These are phyloP conservation scores for Laticauda laticaudata DNA, from an alignment of 2,113 vertebrate species.

Conservation along the genomic window DNA sequence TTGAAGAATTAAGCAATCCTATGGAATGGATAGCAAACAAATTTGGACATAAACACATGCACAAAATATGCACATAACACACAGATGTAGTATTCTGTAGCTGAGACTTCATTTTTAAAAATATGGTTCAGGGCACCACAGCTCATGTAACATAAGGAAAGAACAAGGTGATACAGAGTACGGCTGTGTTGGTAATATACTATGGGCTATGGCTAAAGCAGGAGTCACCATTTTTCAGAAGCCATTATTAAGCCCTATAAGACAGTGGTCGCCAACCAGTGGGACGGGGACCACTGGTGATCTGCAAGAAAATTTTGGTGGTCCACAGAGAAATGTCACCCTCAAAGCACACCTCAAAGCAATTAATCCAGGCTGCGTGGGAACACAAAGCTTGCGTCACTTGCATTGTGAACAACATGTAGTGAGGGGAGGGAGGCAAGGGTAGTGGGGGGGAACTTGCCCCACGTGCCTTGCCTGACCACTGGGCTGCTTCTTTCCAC, in stretches of 20 bases:
- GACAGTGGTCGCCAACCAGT: too few relatives aligned
- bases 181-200: not conserved
- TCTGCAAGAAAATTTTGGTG: too few relatives aligned
- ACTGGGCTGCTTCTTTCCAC: too few relatives aligned
- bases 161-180: not conserved
- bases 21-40: not conserved
- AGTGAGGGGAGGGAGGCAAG: too few relatives aligned
- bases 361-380: too few relatives aligned
- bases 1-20: not conserved
- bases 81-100: not conserved
- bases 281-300: too few relatives aligned
- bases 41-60: not conserved
- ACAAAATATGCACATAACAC: not conserved
- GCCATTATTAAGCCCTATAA: not conserved
- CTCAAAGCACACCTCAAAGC: too few relatives aligned
- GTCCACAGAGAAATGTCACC: too few relatives aligned
- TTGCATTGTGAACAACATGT: too few relatives aligned
- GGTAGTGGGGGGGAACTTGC: too few relatives aligned
- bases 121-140: not conserved
- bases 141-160: not conserved
- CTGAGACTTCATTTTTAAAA: not conserved
- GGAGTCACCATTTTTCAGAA: not conserved
- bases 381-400: too few relatives aligned
- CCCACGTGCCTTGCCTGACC: too few relatives aligned
- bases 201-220: not conserved